Evolutionary conservation across 2,797 vertebrate species (phyloP), one percentile per base, ranked within the genome.

Genomic region (Poeciliopsis turneri): DNA sequence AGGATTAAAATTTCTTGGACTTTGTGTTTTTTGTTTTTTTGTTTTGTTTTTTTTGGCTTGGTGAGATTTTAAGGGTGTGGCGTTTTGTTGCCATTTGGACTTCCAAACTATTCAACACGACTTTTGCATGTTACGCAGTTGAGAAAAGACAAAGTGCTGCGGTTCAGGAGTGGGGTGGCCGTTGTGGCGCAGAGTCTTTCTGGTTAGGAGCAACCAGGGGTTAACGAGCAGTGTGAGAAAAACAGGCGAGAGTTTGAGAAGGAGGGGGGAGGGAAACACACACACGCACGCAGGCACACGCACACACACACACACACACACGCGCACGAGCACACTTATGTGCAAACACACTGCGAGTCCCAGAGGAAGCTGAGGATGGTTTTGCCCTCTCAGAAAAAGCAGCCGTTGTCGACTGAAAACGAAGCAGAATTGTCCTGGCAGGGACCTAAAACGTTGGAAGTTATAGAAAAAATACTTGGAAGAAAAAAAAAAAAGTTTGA

Each of bases 201-300:
- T 80, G 82, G 85, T 86, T 82, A 87, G 90, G 89, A 93, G 92
- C 90, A 93, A 85, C 90, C 84, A 90, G 90, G 89, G 93, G 93
- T 95, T 94, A 94, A 94, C 84, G 86, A 92, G 92, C 84, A 77
- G 89, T 93, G 91, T 93, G 93, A 94, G 93, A 95, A 94, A 94
- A 92, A 93, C 89, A 92, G 90, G 83, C 91, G 82, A 83, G 85
- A 80, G 77, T 80, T 81, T 83, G 80, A 83, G 86, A 83, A 80
- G 78, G 74, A 78, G 88, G 92, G 86, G 78, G 84, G 78, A 71
- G 79, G 82, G 86, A 73, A 59, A 47, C 43, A 55, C 25, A 25
- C 61, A 33, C 45, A 82, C 45, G 41, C 47, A 53, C 25, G 20
- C 30, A 18, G 49, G 15, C 82, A 75, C 72, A 73, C 59, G 11